Evolutionary conservation across 2,888 invertebrate genomes (phyloP), one percentile per base, ranked within the genome.

Genomic region (Macrophya annulata): DNA sequence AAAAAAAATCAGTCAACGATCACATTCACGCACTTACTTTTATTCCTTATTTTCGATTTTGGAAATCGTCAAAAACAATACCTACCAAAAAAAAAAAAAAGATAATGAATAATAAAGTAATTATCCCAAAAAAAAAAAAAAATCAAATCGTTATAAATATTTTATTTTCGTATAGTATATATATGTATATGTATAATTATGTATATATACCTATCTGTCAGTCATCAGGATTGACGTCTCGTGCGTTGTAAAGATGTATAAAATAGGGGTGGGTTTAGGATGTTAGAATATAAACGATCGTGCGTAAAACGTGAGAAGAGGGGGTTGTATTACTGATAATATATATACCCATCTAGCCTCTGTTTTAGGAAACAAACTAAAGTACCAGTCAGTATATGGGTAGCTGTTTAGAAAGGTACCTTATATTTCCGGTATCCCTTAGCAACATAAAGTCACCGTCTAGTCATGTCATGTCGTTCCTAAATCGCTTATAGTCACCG

Each of bases 311-410:
- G 74, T 74, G 74, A 74, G 31, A 3, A 31, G 31, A 1, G 1
- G 31, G 31, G 31, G 31, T 31, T 31, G 31, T 31, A 31, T 2
- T 31, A 74, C 74, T 45, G 48, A 74, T 68, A 37, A 68, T 68
- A 68, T 31, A 31, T 25, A 25, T 15, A 17, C 68, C 68, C 9
- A 31, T n/a, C n/a, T 51, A 8, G 40, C 5, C n/a, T 9, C 15
- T 43, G 43, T 72, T 72, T 72, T 25, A 43, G 40, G 71, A 72
- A 72, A 74, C 45, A 48, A 74, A 45, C 74, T 21, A 74, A 25
- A 74, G 45, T 68, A 68, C 68, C 68, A 55, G 55, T 55, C 55
- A 6, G 55, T 55, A n/a, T 8, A 55, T 43, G 4, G 31, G 31
- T 31, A 31, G 31, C 31, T 31, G 31, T n/a, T n/a, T n/a, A n/a